phyloP scores from a whole-genome alignment of 1,140 invertebrate genomes.

The Aphis gossypii region DNA sequence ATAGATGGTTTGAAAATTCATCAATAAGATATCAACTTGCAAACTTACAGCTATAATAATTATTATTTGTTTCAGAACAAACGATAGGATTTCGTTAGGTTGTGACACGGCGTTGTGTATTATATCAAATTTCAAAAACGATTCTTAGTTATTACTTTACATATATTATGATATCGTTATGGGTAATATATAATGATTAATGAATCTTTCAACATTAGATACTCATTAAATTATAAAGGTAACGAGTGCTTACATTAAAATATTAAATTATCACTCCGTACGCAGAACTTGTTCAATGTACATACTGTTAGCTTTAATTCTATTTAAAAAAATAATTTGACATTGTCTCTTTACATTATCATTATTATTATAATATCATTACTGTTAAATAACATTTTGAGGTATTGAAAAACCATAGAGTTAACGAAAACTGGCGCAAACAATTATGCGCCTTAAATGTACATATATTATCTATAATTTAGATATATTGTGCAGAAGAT shows the following conservation, averaged over 20 bases:
- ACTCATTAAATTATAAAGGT: background rate
- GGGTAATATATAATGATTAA: background rate
- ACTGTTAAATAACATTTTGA: background rate
- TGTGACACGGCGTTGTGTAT: background rate
- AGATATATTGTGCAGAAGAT: background rate
- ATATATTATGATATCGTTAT: background rate
- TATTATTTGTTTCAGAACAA: background rate
- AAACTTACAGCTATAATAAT: background rate
- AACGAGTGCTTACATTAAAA: background rate
- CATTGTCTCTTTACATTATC: background rate
- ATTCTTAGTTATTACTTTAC: background rate
- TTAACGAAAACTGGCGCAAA: background rate
- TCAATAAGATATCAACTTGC: background rate
- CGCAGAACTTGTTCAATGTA: background rate
- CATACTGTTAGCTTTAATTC: background rate
- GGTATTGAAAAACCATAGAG: background rate
- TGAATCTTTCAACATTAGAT: background rate
- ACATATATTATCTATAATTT: no score
- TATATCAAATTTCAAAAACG: background rate
- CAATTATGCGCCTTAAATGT: background rate
- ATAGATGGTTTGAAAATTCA: background rate
- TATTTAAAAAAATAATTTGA: background rate
- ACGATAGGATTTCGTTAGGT: background rate
- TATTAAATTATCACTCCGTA: background rate
- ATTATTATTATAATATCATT: background rate